Conservation (phyloP, 23 tunicate genomes). For the Styela clava region DNA sequence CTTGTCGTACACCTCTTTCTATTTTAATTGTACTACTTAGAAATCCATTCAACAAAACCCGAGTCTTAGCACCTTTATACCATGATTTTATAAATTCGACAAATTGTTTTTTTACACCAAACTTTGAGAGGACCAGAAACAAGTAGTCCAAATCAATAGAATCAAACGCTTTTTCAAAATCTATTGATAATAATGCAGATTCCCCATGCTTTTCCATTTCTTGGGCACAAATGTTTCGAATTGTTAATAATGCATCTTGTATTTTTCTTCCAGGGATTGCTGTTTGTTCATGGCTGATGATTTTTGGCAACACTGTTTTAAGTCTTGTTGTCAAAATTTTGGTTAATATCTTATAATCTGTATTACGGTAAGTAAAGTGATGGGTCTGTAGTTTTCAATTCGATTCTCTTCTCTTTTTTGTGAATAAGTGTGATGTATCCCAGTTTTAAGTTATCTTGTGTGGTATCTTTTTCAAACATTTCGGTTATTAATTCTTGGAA, state of each 20-base stretch:
- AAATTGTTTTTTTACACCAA: too few relatives aligned
- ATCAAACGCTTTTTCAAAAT: not conserved
- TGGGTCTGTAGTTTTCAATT: not conserved
- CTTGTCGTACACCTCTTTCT: not conserved
- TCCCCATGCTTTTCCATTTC: not conserved
- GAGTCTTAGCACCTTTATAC: not conserved
- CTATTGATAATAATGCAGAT: not conserved
- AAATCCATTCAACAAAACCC: not conserved
- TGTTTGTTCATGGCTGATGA: not conserved
- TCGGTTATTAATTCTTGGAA: not conserved
- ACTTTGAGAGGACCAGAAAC: too few relatives aligned
- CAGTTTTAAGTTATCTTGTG: not conserved
- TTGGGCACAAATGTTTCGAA: not conserved
- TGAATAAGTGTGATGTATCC: not conserved
- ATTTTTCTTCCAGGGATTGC: not conserved
- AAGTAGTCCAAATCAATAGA: not conserved
- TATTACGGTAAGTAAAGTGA: not conserved
- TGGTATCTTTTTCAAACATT: not conserved
- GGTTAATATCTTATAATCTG: not conserved
- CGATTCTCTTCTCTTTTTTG: not conserved
- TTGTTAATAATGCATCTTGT: not conserved
- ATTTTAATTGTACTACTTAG: not conserved
- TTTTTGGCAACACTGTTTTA: not conserved
- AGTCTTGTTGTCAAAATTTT: not conserved
- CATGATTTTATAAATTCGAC: not conserved